Conservation (phyloP, 2,797 vertebrate species). For the Aeoliscus strigatus region DNA sequence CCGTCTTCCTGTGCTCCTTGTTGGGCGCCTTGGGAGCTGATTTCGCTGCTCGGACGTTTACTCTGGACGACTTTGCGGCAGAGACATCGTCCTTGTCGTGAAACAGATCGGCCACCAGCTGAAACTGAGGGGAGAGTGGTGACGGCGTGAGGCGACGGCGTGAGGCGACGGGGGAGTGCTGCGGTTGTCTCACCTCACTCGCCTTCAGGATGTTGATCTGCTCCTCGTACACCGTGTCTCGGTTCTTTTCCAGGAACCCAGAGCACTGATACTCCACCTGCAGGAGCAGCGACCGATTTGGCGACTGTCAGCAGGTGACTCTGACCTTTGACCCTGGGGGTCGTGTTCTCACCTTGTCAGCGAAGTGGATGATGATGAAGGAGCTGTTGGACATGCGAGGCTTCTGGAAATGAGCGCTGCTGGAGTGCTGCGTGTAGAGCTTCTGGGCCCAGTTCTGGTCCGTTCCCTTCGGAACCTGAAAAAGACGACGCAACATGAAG, state of each 20-base stretch:
- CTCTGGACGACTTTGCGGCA: conserved; percentile 53
- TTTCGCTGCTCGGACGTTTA: conserved; percentile 60
- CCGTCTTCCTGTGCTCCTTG: conserved; percentile 74
- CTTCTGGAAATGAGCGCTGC: conserved; percentile 74
- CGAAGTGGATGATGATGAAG: conserved; percentile 77
- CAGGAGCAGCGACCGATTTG: no score
- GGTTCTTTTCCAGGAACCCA: conserved; percentile 78
- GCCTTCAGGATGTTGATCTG: conserved; percentile 80
- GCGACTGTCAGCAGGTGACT: no score
- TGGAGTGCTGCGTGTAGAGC: conserved; percentile 72
- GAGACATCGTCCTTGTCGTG: conserved; percentile 61
- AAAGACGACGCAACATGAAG: not conserved
- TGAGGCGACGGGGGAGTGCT: no score
- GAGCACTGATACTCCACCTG: conserved; percentile 77
- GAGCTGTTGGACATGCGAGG: conserved; percentile 72
- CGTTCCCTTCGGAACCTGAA: conserved; percentile 81
- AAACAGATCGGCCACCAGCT: conserved; percentile 79
- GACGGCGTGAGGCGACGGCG: no score
- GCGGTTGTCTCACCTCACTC: conserved; percentile 70
- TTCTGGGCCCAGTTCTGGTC: conserved; percentile 78
- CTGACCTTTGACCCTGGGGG: not conserved
- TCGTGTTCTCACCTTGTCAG: conserved; percentile 73
- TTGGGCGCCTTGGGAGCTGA: conserved; percentile 70
- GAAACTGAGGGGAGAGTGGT: conserved; percentile 68
- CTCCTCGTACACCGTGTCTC: conserved; percentile 78